A percentile compares a stretch with the other conserved stretches of the same genome.
Conservation (phyloP, 2,797 vertebrate genomes). For the Hirundo rustica region DNA sequence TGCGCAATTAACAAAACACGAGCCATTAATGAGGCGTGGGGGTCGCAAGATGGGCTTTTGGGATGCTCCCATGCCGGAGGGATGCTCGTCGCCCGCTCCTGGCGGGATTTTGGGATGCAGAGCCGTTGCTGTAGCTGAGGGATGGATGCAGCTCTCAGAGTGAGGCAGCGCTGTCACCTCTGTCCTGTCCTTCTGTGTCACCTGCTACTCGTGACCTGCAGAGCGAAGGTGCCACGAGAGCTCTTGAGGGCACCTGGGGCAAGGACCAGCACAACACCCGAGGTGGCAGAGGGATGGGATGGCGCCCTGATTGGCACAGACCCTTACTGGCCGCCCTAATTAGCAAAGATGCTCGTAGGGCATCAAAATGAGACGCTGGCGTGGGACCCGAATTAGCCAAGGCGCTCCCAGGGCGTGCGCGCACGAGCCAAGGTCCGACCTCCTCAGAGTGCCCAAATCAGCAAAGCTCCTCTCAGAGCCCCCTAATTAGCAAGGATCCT, state of each 20-base stretch:
- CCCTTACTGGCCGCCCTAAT: neutral
- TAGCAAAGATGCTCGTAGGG: neutral
- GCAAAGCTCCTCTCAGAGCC: neutral
- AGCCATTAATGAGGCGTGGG: neutral
- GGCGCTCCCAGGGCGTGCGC: accelerated
- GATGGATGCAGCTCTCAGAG: neutral
- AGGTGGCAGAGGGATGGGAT: neutral
- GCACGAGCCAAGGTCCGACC: neutral
- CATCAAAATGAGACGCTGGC: too few relatives aligned
- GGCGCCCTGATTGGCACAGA: neutral
- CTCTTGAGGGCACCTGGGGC: too few relatives aligned
- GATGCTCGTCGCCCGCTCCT: accelerated
- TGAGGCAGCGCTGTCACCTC: accelerated
- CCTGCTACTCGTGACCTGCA: neutral
- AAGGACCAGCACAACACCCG: neutral
- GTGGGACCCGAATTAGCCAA: accelerated
- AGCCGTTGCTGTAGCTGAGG: accelerated
- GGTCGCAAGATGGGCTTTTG: neutral
- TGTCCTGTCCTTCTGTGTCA: neutral
- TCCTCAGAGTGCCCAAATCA: neutral
- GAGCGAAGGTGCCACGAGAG: neutral
- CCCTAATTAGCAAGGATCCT: neutral
- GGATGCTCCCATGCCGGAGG: neutral
- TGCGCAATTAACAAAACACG: conserved; percentile 76
- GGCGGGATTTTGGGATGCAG: accelerated